Base-by-base conservation (phyloP, 2,888 invertebrate genomes). In the Agrotis clavis region DNA sequence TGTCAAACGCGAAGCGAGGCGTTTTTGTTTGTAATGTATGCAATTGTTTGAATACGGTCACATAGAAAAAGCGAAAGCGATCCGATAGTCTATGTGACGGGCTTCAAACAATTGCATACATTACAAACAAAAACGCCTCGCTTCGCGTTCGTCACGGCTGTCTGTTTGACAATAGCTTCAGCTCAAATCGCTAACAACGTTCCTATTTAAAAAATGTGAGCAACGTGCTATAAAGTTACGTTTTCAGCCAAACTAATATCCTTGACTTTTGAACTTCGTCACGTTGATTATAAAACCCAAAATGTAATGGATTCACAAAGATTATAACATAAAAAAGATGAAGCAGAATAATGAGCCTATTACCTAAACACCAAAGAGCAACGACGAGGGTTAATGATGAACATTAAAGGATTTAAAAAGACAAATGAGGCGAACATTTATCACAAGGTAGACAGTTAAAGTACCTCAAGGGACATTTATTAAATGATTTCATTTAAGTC, bases 401-500 rank as follows among this genome's bases (percentile, higher is more conserved):
- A n/a, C 59, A 74, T 56, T 53, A 51, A 25, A 35, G 14, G 45
- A 68, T 67, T 57, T 47, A 53, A 59, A 68, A 57, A 65, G 61
- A 72, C 73, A 70, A 74, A 76, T 64, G 64, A 67, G 45, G 61
- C 51, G n/a, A 47, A 51, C 64, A 71, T 86, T 77, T 59, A 65
- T 86, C 70, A 72, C 63, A 68, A 25, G 57, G 60, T 70, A 41
- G 69, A 74, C 75, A 67, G 67, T 53, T 47, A 64, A 66, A 57
- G 67, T 66, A 76, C 11, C 56, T 56, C 11, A 21, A 77, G 35
- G 71, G 76, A 76, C 79, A 77, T 83, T 63, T 76, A 74, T 84
- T 72, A 83, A 81, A 88, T 85, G 83, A 84, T 80, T 80, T 81
- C 73, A 83, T 85, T 57, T n/a, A 4, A 2, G 6, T n/a, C n/a